phyloP scores from a whole-genome alignment of 2,113 vertebrate species.

The Etheostoma cragini region DNA sequence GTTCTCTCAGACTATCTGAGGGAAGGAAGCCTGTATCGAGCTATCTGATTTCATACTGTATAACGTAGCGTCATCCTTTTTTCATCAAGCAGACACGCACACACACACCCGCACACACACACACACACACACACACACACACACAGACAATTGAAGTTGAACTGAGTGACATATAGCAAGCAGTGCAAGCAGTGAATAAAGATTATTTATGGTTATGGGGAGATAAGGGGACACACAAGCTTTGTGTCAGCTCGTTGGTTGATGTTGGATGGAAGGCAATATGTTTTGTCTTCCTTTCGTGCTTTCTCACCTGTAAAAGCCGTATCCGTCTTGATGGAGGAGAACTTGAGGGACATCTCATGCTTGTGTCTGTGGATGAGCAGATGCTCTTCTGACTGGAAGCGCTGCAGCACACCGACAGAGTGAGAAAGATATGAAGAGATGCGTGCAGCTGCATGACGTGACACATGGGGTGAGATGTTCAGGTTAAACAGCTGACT shows the following conservation, averaged over 20 bases:
- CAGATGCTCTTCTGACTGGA: conserved; percentile 97
- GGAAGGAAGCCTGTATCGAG: conserved; percentile 41
- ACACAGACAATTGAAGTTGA: conserved; percentile 14
- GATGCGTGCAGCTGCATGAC: conserved; percentile 15
- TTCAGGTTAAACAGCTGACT: conserved; percentile 40
- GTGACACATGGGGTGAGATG: conserved; percentile 15
- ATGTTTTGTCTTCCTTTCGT: neutral
- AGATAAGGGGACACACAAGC: neutral
- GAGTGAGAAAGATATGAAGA: conserved; percentile 75
- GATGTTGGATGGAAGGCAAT: neutral
- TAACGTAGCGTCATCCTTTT: conserved; percentile 48
- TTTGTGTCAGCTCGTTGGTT: neutral
- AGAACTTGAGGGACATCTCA: conserved; percentile 99
- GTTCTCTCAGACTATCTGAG: conserved; percentile 44
- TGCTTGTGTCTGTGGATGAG: conserved; percentile 99
- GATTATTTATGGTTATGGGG: neutral
- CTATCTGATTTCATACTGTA: conserved; percentile 70
- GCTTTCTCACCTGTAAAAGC: conserved; percentile 90
- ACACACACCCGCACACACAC: neutral
- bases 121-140: conserved; percentile 5
- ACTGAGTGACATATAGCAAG: conserved; percentile 6
- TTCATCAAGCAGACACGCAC: conserved; percentile 31
- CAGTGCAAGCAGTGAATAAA: neutral
- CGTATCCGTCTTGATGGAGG: conserved; percentile 94
- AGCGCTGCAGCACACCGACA: conserved; percentile 87